These are phyloP conservation scores for Enteromius paludinosus DNA, from an alignment of 2,797 vertebrate genomes.

Conservation along the genomic window DNA sequence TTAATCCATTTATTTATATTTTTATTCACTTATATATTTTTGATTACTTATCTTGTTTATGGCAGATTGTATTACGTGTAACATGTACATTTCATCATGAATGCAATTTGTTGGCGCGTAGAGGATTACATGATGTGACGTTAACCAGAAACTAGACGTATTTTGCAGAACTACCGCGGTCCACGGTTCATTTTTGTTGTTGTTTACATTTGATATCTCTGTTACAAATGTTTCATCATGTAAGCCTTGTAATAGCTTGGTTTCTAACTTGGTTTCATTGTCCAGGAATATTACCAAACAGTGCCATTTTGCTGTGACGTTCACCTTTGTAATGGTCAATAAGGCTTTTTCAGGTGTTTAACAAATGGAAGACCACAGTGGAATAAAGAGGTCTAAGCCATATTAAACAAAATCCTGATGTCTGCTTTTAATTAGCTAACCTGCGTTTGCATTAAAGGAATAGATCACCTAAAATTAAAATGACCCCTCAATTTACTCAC, in stretches of 20 bases:
- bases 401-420: conserved; percentile 32
- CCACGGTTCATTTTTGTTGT: conserved; percentile 14
- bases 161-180: conserved; percentile 11
- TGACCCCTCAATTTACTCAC: too few relatives aligned
- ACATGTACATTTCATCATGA: conserved; percentile 38
- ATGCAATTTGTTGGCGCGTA: conserved; percentile 8
- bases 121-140: conserved; percentile 28
- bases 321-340: conserved; percentile 47
- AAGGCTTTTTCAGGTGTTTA: conserved; percentile 45
- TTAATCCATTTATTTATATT: conserved; percentile 55
- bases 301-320: conserved; percentile 44
- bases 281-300: conserved; percentile 34
- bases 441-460: not conserved
- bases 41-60: conserved; percentile 33
- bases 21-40: conserved; percentile 44
- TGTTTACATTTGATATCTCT: conserved; percentile 49
- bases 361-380: conserved; percentile 31
- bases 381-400: conserved; percentile 61
- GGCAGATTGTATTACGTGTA: conserved; percentile 37
- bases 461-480: too few relatives aligned
- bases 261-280: conserved; percentile 33
- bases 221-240: conserved; percentile 39
- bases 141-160: conserved; percentile 20
- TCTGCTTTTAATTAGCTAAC: conserved; percentile 1
- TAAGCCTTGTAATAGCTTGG: conserved; percentile 19